A percentile compares a stretch with the other conserved stretches of the same genome.
Conservation (phyloP, 2,888 invertebrate genomes). For the Cataglyphis cursor region DNA sequence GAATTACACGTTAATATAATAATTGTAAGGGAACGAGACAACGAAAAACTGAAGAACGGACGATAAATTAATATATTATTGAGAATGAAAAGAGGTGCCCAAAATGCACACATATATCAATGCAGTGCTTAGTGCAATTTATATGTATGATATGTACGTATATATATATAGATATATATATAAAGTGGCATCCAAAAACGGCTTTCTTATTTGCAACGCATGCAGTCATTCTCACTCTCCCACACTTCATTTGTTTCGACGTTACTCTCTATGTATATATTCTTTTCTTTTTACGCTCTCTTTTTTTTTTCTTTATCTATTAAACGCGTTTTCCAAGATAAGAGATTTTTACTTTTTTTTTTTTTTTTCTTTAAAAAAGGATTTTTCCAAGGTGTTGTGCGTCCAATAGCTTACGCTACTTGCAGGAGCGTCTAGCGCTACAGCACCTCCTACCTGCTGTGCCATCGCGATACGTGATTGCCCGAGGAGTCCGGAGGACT, state of each 20-base stretch:
- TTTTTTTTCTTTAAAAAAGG: slow-evolving; percentile 31
- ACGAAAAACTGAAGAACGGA: slow-evolving; percentile 78
- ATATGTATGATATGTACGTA: slow-evolving; percentile 85
- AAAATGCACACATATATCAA: slow-evolving; percentile 87
- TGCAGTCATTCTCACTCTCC: slow-evolving; percentile 87
- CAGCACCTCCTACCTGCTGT: slow-evolving; percentile 84
- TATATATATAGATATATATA: slow-evolving; percentile 83
- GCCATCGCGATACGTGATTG: slow-evolving; percentile 76
- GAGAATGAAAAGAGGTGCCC: slow-evolving; percentile 86
- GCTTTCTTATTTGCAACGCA: slow-evolving; percentile 85
- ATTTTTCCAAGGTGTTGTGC: slow-evolving; percentile 71
- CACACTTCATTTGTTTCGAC: slow-evolving; percentile 81
- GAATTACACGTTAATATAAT: slow-evolving; percentile 61
- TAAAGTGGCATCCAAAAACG: slow-evolving; percentile 86
- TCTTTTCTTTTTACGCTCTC: slow-evolving; percentile 55
- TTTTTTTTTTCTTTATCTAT: slow-evolving; percentile 38
- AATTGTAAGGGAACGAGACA: slow-evolving; percentile 78
- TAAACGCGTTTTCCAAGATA: slow-evolving; percentile 42
- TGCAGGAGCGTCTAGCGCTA: slow-evolving; percentile 85
- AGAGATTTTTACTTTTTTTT: slow-evolving; percentile 31
- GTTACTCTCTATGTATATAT: slow-evolving; percentile 66
- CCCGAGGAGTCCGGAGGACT: slow-evolving; percentile 24
- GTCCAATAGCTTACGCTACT: slow-evolving; percentile 83
- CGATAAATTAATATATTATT: slow-evolving; percentile 81
- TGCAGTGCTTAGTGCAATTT: slow-evolving; percentile 87